phyloP scores from a whole-genome alignment of 2,113 vertebrate genomes.

The Aleadryas rufinucha region DNA sequence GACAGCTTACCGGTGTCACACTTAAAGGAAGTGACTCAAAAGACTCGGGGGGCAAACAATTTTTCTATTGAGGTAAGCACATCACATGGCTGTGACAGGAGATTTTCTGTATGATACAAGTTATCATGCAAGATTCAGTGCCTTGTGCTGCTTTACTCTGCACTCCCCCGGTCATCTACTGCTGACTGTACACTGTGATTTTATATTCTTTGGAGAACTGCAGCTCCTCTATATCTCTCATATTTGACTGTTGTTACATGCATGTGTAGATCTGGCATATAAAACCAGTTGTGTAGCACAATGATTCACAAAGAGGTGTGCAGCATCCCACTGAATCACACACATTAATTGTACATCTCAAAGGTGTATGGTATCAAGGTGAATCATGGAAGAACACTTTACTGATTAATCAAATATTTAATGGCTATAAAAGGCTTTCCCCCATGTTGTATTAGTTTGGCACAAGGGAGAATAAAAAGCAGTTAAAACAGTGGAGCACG shows the following conservation, averaged over 20 bases:
- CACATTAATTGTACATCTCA: background rate
- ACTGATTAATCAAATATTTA: background rate
- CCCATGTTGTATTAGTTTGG: background rate
- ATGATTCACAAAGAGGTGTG: background rate
- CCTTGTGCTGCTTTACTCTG: accelerated
- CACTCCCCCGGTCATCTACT: background rate
- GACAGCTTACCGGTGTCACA: background rate
- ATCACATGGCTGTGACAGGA: background rate
- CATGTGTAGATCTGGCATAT: background rate
- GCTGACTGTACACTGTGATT: background rate
- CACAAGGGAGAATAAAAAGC: background rate
- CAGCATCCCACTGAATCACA: background rate
- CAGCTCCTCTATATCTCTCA: accelerated
- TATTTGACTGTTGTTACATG: background rate
- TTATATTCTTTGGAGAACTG: background rate
- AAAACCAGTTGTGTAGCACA: background rate
- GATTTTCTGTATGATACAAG: background rate
- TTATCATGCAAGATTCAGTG: accelerated
- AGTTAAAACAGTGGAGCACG: background rate
- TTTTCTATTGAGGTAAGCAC: background rate
- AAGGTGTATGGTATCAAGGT: background rate
- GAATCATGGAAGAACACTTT: background rate
- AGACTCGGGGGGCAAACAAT: background rate
- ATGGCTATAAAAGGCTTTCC: background rate
- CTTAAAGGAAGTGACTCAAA: background rate